Base-by-base conservation (phyloP, 1,140 invertebrate genomes). In the Aphelenchoides fujianensis region DNA sequence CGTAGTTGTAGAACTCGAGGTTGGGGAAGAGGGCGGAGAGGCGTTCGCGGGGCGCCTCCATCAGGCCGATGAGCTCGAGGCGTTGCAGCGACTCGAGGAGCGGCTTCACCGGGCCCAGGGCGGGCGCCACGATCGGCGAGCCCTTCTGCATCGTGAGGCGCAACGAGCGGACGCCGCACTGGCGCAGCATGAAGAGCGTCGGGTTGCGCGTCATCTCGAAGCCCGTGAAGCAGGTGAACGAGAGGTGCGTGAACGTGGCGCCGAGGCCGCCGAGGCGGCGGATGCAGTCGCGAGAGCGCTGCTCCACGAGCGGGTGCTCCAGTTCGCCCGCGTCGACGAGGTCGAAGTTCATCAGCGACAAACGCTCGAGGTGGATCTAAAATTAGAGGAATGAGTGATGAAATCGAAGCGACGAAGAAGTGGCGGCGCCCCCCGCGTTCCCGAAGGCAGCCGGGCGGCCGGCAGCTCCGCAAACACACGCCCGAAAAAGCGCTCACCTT, bases 91-190 rank as follows among this genome's bases (percentile, higher is more conserved):
- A 32, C 19, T 74, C 70, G 31, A 78, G 69, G n/a, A 77, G 36
- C 12, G 59, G 27, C 52, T 35, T 37, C 28, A 35, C 23, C 30
- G 48, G 28, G 3, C 48, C 30, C 3, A 61, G 37, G 7, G 68
- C 36, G 3, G 76, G 67, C 28, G 71, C 52, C 16, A 37, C 32
- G n/a, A 80, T 71, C n/a, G 69, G 63, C 3, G 54, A n/a, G 2
- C 77, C 77, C 61, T 75, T 74, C 37, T 81, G 79, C 79, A 81
- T 81, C 30, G 79, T 79, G 3, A 79, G 68, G 9, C 78, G 73
- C 7, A 78, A 52, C 41, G 35, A 59, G 7, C 37, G 30, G n/a
- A 81, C 76, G 27, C 63, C 62, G 31, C 74, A 81, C 7, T 32
- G 48, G 3, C 59, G 37, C 12, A 79, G 72, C 70, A 79, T 72